Evolutionary conservation across 2,888 invertebrate species (phyloP), one percentile per base, ranked within the genome.

Genomic region (Pyrgus malvae): DNA sequence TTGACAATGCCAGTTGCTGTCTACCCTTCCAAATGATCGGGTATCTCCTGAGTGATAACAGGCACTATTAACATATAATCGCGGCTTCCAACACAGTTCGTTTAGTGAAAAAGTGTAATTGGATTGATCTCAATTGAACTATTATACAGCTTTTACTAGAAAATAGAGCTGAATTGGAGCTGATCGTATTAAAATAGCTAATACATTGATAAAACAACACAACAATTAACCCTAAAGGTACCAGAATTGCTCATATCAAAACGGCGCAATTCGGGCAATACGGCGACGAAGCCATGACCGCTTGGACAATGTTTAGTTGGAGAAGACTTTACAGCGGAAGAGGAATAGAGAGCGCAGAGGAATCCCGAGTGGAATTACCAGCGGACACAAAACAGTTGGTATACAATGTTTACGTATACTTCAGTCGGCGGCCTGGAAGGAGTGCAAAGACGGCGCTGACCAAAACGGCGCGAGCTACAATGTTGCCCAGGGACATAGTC

Each of bases 301-400:
- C 90, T 48, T 90, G 90, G 90, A 90, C 90, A 42, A 90, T 90
- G 90, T 90, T 90, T 60, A 89, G 88, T 72, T 90, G 90, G 90
- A 74, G 90, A 63, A 72, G 90, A 67, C 67, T 89, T 37, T 89
- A 89, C 69, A 88, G 69, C 56, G 81, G 84, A 8, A 76, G 74
- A 61, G 70, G 73, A 11, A 75, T 65, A 3, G 87, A 85, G 40
- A 70, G 60, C 7, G 69, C 64, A 14, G 90, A 89, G 14, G 87
- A 86, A 4, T 75, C 73, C 9, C 69, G 72, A 14, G 76, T 80
- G 21, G 86, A 88, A 45, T 68, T 89, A 45, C 90, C 90, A 25
- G 88, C 87, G 7, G 90, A 90, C 56, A 88, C 88, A 21, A 77
- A 83, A 58, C 90, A 90, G 59, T 72, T 90, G 12, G 89, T 90